Conservation (phyloP, 2,113 vertebrate genomes). For the Monopterus albus region DNA sequence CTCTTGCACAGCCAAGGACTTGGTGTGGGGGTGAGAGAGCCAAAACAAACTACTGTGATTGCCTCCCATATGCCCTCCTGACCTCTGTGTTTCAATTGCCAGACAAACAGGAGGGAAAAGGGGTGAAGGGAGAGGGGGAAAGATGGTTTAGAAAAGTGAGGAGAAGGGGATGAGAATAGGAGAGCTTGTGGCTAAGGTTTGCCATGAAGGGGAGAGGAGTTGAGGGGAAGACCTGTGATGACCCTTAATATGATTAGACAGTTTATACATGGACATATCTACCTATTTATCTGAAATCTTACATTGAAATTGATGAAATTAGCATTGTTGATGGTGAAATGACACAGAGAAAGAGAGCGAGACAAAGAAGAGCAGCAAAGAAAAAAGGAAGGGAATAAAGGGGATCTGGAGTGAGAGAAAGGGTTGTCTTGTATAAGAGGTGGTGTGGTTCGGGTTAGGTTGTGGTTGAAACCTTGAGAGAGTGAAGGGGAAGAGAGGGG, state of each 20-base stretch:
- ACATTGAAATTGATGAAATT: constrained; percentile 36
- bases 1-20: constrained; percentile 71
- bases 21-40: constrained; percentile 64
- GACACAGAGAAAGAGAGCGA: constrained; percentile 23
- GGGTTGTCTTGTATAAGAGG: constrained; percentile 82
- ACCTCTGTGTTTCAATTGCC: constrained; percentile 76
- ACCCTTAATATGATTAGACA: constrained; percentile 17
- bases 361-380: constrained; percentile 40
- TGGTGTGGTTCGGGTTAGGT: constrained; percentile 84
- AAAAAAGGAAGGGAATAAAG: constrained; percentile 35
- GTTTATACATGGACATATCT: constrained; percentile 21
- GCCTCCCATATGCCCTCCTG: constrained; percentile 78
- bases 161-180: constrained; percentile 12
- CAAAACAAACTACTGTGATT: constrained; percentile 83
- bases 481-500: constrained; percentile 62
- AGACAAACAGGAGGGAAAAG: constrained; percentile 53
- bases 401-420: constrained; percentile 69
- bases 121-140: constrained; percentile 40
- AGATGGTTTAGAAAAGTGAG: constrained; percentile 22
- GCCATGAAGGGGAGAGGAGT: constrained; percentile 35
- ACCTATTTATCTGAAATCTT: constrained; percentile 4
- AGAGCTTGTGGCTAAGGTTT: constrained; percentile 51
- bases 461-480: constrained; percentile 80
- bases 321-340: constrained; percentile 30
- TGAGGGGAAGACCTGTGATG: constrained; percentile 38